phyloP scores from a whole-genome alignment of 2,113 vertebrate genomes.

The Sinosuthora webbiana region DNA sequence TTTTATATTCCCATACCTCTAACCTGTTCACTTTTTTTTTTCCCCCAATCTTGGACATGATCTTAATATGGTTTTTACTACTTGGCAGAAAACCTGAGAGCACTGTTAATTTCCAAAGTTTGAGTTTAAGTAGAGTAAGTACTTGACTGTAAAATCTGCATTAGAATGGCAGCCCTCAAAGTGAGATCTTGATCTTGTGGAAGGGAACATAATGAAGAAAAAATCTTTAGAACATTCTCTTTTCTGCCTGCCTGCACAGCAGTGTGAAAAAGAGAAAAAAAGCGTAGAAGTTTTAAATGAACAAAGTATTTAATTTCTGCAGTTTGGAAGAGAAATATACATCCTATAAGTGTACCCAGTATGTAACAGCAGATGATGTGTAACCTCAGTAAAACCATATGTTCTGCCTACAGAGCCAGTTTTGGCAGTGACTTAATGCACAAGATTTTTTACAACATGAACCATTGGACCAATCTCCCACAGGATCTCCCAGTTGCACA shows the following conservation, averaged over 20 bases:
- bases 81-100: neutral
- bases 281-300: neutral
- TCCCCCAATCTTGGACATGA: neutral
- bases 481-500: neutral
- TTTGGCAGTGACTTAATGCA: neutral
- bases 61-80: neutral
- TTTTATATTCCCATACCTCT: neutral
- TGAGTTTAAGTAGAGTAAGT: neutral
- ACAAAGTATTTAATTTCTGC: neutral
- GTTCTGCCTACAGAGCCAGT: neutral
- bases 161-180: neutral
- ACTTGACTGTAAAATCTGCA: neutral
- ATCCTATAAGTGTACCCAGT: neutral
- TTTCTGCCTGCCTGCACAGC: neutral
- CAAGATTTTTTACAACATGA: neutral
- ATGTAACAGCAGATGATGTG: neutral
- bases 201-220: neutral
- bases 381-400: neutral
- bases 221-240: neutral
- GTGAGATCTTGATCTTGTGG: neutral
- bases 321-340: neutral
- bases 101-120: neutral
- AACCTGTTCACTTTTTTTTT: neutral
- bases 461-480: neutral
- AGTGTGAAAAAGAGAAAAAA: neutral